These are phyloP conservation scores for Neodiprion virginianus DNA, from an alignment of 1,140 invertebrate genomes.

Conservation along the genomic window DNA sequence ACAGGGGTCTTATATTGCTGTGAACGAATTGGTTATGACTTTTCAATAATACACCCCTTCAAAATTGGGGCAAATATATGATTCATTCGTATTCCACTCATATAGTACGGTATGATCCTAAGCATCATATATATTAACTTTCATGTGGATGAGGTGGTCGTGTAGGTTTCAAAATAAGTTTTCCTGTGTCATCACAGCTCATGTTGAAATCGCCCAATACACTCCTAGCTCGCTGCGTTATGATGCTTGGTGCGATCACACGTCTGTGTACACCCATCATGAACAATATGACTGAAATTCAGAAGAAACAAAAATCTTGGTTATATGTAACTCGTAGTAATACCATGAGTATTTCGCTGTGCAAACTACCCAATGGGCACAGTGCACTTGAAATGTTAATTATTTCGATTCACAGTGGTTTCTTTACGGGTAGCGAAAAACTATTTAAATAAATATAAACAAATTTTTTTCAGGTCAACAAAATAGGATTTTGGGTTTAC, in stretches of 20 bases:
- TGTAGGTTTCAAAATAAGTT: slow-evolving; percentile 83
- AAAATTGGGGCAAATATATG: too few relatives aligned
- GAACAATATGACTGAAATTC: slow-evolving; percentile 82
- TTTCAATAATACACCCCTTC: too few relatives aligned
- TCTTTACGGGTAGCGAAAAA: too few relatives aligned
- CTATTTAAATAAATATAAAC: too few relatives aligned
- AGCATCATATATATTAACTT: slow-evolving; percentile 36
- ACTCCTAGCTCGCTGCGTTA: slow-evolving; percentile 85
- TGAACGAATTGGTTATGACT: too few relatives aligned
- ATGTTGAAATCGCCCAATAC: slow-evolving; percentile 96
- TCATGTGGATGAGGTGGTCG: slow-evolving; percentile 57
- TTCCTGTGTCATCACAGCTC: slow-evolving; percentile 97
- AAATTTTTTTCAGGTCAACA: too few relatives aligned
- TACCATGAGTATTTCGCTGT: neutral
- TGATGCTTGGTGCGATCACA: slow-evolving; percentile 95
- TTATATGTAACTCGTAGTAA: slow-evolving; percentile 18
- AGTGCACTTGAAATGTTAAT: too few relatives aligned
- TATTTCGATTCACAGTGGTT: too few relatives aligned
- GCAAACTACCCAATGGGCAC: neutral
- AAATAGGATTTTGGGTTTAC: too few relatives aligned
- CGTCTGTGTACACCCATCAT: slow-evolving; percentile 92
- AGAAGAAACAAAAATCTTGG: slow-evolving; percentile 25
- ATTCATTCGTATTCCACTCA: too few relatives aligned
- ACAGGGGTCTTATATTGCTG: too few relatives aligned
- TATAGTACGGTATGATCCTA: neutral